Evolutionary conservation across 2,888 invertebrate genomes (phyloP).

Genomic region (Pedicia rivosa): DNA sequence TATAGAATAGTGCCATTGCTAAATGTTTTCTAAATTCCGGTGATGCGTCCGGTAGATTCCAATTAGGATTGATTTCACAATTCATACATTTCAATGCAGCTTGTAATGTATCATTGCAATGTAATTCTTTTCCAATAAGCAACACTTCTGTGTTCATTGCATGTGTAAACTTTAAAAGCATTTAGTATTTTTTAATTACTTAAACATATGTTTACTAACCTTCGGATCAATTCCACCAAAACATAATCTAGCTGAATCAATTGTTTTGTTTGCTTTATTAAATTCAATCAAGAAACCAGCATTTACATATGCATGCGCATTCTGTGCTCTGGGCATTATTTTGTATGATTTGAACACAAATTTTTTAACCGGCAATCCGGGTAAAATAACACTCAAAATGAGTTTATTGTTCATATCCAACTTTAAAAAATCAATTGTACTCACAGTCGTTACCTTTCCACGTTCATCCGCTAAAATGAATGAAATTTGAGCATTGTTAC

Average conservation of each 20-base stretch:
- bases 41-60: slow-evolving; percentile 41
- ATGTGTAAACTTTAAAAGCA: slow-evolving; percentile 37
- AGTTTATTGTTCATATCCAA: slow-evolving; percentile 31
- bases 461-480: slow-evolving; percentile 19
- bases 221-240: slow-evolving; percentile 39
- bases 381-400: slow-evolving; percentile 19
- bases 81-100: slow-evolving; percentile 17
- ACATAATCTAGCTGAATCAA: slow-evolving; percentile 36
- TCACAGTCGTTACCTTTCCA: slow-evolving; percentile 1
- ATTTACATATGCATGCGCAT: slow-evolving; percentile 59
- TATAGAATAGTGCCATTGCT: slow-evolving; percentile 46
- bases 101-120: slow-evolving; percentile 31
- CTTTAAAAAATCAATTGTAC: slow-evolving; percentile 29
- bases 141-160: slow-evolving; percentile 37
- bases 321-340: slow-evolving; percentile 58
- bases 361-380: slow-evolving; percentile 15
- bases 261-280: slow-evolving; percentile 24
- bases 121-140: slow-evolving; percentile 31
- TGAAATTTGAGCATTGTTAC: background rate
- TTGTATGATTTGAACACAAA: slow-evolving; percentile 34
- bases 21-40: slow-evolving; percentile 42
- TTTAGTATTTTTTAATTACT: slow-evolving; percentile 18
- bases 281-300: slow-evolving; percentile 51
- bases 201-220: background rate
- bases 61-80: slow-evolving; percentile 38